Conservation (phyloP, 2,113 vertebrate species). For the Poicephalus gulielmi region DNA sequence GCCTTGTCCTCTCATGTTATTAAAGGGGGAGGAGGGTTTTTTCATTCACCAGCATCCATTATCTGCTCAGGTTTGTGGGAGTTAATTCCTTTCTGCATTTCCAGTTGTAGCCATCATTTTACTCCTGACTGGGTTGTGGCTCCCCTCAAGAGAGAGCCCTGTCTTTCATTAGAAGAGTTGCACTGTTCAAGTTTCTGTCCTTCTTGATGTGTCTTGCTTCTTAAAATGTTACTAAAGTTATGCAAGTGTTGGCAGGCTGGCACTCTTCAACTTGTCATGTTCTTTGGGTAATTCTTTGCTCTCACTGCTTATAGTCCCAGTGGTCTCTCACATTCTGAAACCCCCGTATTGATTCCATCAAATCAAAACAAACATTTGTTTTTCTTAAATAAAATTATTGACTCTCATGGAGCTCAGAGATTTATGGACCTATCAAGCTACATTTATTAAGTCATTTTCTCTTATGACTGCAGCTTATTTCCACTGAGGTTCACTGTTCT, state of each 20-base stretch:
- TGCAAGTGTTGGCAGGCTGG: neutral
- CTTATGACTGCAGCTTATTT: constrained; percentile 10
- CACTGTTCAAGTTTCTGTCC: neutral
- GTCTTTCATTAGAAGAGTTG: neutral
- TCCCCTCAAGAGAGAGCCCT: neutral
- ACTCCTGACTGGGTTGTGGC: neutral
- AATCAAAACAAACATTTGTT: neutral
- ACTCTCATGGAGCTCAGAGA: neutral
- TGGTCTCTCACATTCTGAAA: neutral
- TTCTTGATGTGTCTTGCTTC: neutral
- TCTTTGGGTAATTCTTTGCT: neutral
- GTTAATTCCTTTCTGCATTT: neutral
- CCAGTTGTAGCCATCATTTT: neutral
- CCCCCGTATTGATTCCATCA: neutral
- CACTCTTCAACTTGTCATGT: neutral
- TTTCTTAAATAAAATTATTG: neutral
- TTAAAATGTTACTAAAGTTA: neutral
- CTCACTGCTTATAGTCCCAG: neutral
- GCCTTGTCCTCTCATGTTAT: neutral
- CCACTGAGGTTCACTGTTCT: neutral
- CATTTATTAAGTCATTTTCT: constrained; percentile 22
- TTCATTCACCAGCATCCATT: neutral
- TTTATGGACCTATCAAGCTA: constrained; percentile 16
- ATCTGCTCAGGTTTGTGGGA: neutral
- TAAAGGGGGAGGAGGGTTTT: rapidly evolving